phyloP scores from a whole-genome alignment of 1,140 invertebrate genomes.

The Chrysomallon squamiferum region DNA sequence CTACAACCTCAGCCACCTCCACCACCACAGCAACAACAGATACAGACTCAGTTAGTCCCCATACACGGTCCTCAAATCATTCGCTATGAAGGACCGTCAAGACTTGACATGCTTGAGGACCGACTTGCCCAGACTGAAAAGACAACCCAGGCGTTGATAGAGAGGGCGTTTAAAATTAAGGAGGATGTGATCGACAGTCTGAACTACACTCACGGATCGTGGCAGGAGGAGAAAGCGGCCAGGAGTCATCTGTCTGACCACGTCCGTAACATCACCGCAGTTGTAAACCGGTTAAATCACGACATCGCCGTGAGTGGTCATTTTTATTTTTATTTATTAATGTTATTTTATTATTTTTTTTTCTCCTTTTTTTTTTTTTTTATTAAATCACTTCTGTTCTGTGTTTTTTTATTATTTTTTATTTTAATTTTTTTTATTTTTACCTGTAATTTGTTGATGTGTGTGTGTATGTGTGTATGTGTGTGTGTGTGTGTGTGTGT shows the following conservation, averaged over 20 bases:
- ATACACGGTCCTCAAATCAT: neutral
- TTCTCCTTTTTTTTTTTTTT: no score
- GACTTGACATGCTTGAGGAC: conserved; percentile 47
- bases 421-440: no score
- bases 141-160: conserved; percentile 47
- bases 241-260: conserved; percentile 58
- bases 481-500: no score
- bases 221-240: conserved; percentile 59
- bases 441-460: no score
- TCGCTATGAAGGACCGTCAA: neutral
- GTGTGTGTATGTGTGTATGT: no score
- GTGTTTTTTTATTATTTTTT: no score
- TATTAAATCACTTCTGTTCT: no score
- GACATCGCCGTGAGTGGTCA: conserved; percentile 56
- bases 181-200: conserved; percentile 61
- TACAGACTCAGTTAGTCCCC: neutral
- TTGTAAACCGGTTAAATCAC: conserved; percentile 55
- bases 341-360: no score
- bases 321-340: no score
- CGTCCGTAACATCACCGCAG: conserved; percentile 59
- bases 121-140: conserved; percentile 48
- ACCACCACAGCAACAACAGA: conserved; percentile 20
- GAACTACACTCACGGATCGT: conserved; percentile 59
- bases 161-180: conserved; percentile 59
- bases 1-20: neutral